Conservation (phyloP, 2,797 vertebrate species). For the Iguana delicatissima region DNA sequence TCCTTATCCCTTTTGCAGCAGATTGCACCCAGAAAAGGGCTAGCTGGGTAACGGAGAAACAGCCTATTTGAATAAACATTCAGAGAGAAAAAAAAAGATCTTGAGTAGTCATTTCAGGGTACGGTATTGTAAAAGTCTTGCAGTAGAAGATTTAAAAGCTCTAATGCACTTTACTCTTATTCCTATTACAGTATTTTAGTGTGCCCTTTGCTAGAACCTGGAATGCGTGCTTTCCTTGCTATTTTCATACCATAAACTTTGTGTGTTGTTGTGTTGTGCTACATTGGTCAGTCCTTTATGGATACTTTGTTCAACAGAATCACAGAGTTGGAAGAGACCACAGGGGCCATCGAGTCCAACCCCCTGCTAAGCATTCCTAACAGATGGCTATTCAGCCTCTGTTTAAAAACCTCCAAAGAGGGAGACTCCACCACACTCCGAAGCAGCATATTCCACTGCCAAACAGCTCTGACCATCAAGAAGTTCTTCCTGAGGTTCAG, state of each 20-base stretch:
- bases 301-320: neutral
- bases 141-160: neutral
- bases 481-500: too few species aligned
- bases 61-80: neutral
- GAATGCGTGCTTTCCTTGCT: neutral
- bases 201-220: neutral
- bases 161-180: neutral
- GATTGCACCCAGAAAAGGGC: neutral
- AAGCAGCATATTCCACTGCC: too few species aligned
- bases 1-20: neutral
- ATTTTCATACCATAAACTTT: neutral
- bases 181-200: neutral
- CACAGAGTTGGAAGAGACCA: too few species aligned
- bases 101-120: neutral
- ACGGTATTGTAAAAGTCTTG: neutral
- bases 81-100: neutral
- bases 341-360: too few species aligned
- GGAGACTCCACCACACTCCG: too few species aligned
- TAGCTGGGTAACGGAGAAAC: neutral
- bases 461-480: too few species aligned
- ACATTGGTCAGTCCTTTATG: too few species aligned
- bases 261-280: neutral
- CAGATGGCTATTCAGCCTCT: too few species aligned
- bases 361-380: too few species aligned
- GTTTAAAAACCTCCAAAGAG: too few species aligned